These are phyloP conservation scores for Microplitis manilae DNA, from an alignment of 2,888 invertebrate genomes.

Conservation along the genomic window DNA sequence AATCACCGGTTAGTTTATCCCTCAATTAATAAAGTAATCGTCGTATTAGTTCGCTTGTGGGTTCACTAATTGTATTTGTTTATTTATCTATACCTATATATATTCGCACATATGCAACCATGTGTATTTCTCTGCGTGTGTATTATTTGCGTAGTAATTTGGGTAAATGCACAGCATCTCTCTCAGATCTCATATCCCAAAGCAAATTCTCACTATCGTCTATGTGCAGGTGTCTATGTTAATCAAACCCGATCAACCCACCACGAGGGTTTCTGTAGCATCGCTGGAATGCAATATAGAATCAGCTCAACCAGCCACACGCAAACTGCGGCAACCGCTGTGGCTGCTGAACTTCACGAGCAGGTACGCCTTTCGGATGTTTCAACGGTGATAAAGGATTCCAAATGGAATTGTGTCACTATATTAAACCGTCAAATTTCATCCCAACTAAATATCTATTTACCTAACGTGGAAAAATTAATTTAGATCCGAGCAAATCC, in stretches of 20 bases:
- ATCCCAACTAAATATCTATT: conserved; percentile 3
- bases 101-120: background rate
- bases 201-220: conserved; percentile 31
- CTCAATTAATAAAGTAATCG: background rate
- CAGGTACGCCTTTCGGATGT: conserved; percentile 57
- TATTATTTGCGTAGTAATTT: background rate
- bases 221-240: conserved; percentile 78
- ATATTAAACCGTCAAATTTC: conserved; percentile 5
- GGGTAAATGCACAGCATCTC: background rate
- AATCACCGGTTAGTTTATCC: conserved; percentile 77
- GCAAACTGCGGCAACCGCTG: conserved; percentile 87
- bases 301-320: conserved; percentile 90
- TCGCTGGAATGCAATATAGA: conserved; percentile 88
- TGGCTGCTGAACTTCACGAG: conserved; percentile 75
- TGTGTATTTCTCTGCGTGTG: background rate
- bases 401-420: conserved; percentile 10
- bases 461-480: background rate
- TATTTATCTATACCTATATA: background rate
- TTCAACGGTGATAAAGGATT: conserved; percentile 24
- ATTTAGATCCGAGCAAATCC: too few species aligned
- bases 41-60: background rate
- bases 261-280: conserved; percentile 88
- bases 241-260: conserved; percentile 83
- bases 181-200: conserved; percentile 2
- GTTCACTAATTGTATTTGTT: background rate